Conservation (phyloP, 2,113 vertebrate genomes). For the Thryonomys swinderianus region DNA sequence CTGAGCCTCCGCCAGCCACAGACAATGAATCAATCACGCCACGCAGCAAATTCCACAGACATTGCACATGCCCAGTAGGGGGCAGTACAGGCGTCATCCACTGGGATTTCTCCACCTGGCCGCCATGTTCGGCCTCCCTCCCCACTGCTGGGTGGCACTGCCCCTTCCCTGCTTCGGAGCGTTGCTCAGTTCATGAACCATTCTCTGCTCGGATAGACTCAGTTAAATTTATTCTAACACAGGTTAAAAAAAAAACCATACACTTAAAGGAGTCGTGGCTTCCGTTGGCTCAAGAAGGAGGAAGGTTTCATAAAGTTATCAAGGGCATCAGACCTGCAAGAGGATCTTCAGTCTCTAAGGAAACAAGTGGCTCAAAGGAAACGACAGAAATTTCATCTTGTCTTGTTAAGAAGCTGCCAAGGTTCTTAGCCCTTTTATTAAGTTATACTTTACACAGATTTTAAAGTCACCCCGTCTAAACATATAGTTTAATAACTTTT, state of each 20-base stretch:
- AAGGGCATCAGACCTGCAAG: background rate
- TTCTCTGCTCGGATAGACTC: background rate
- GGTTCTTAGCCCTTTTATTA: background rate
- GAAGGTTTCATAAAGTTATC: background rate
- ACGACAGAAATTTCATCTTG: background rate
- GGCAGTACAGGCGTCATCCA: accelerated
- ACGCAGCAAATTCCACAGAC: background rate
- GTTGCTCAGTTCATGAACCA: background rate
- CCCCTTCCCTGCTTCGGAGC: background rate
- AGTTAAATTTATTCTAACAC: background rate
- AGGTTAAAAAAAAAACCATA: background rate
- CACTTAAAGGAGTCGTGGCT: background rate
- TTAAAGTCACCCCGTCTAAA: background rate
- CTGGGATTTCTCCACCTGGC: background rate
- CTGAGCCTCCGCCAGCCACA: background rate
- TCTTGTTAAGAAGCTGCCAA: background rate
- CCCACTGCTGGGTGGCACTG: background rate
- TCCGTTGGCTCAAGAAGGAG: background rate
- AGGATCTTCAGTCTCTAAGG: background rate
- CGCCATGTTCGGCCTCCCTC: background rate
- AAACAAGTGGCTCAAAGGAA: background rate
- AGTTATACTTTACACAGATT: background rate
- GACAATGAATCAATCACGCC: background rate
- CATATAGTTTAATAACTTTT: background rate
- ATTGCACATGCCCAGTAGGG: too few species aligned